A percentile compares a stretch with the other conserved stretches of the same genome.
Conservation (phyloP, 2,113 vertebrate genomes). For the Gallinago undulata region DNA sequence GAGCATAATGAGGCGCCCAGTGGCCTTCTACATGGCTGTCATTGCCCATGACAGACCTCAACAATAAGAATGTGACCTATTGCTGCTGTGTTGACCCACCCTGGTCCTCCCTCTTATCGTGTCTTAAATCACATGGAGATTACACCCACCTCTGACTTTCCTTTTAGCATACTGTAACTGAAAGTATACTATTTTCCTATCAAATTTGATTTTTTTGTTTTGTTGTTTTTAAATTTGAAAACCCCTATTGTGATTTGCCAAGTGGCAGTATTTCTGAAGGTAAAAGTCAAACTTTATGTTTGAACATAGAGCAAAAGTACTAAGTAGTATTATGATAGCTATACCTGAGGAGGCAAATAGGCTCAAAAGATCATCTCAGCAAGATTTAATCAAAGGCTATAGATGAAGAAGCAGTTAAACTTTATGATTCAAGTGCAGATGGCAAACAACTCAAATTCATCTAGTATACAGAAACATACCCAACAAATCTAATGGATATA, state of each 20-base stretch:
- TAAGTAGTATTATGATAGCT: background rate
- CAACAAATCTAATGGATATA: background rate
- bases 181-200: background rate
- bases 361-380: background rate
- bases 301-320: background rate
- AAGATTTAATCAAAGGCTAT: background rate
- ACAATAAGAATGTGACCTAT: background rate
- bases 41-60: background rate
- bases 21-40: background rate
- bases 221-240: background rate
- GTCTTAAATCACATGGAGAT: background rate
- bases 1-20: fast-evolving
- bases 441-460: background rate
- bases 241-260: background rate
- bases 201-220: fast-evolving
- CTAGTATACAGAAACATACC: background rate
- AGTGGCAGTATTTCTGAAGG: background rate
- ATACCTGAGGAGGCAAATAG: background rate
- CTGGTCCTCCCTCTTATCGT: background rate
- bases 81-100: background rate
- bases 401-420: background rate
- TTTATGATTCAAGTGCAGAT: background rate
- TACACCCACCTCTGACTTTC: background rate
- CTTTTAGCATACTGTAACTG: background rate
- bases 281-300: background rate